These are phyloP conservation scores for Creontiades dilutus DNA, from an alignment of 2,888 invertebrate genomes.

Conservation along the genomic window DNA sequence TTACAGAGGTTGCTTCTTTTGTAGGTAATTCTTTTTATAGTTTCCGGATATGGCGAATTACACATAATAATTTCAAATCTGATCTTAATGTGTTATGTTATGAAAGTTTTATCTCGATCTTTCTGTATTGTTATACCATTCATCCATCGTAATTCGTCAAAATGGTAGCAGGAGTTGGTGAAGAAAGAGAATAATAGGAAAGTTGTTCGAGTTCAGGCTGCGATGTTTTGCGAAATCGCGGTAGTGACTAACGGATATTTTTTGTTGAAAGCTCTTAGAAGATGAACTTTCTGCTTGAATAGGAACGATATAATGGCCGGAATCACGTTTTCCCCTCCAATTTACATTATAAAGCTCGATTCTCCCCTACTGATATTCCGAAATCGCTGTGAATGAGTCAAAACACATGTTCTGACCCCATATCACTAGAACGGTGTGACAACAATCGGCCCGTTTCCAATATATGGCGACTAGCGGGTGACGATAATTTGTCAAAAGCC, in stretches of 20 bases:
- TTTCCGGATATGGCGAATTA: no score
- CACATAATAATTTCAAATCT: no score
- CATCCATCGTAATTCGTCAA: no score
- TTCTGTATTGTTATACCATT: no score
- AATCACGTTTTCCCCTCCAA: not conserved
- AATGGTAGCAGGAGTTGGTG: no score
- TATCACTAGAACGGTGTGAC: not conserved
- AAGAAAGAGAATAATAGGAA: no score
- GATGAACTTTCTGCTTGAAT: slow-evolving; percentile 1
- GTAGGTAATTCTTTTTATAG: no score
- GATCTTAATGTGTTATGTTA: no score
- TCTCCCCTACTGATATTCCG: not conserved
- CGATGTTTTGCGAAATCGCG: not conserved
- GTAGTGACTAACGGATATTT: not conserved
- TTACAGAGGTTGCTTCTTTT: no score
- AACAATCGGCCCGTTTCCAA: slow-evolving; percentile 2
- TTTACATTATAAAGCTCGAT: slow-evolving; percentile 20
- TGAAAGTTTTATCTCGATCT: no score
- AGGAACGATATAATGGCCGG: not conserved
- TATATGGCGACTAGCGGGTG: slow-evolving; percentile 30
- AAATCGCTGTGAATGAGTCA: not conserved
- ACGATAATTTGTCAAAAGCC: slow-evolving; percentile 57
- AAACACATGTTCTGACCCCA: slow-evolving; percentile 36
- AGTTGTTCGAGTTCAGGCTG: not conserved
- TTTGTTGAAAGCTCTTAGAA: not conserved